These are phyloP conservation scores for Austrofundulus limnaeus DNA, from an alignment of 2,113 vertebrate genomes.

Conservation along the genomic window DNA sequence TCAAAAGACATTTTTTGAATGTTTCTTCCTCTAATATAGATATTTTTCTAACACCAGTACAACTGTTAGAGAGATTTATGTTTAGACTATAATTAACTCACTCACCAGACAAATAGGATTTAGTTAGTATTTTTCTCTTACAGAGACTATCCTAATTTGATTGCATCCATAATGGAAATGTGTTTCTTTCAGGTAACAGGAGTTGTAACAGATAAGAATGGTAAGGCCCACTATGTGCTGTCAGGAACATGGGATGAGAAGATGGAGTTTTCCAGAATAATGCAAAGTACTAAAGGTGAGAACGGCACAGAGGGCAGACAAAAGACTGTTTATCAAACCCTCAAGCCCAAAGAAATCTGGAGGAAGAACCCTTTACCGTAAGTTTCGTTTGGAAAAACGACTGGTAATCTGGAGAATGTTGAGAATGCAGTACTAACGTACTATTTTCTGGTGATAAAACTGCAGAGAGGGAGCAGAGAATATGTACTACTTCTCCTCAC, in stretches of 20 bases:
- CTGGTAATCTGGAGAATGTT: not conserved
- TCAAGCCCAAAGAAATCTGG: slow-evolving; percentile 90
- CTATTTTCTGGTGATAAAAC: slow-evolving; percentile 7
- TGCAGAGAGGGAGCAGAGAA: slow-evolving; percentile 90
- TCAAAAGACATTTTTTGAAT: no score
- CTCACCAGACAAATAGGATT: no score
- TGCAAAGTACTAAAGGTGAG: slow-evolving; percentile 79
- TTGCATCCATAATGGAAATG: not conserved
- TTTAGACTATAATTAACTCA: no score
- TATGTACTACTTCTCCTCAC: slow-evolving; percentile 96
- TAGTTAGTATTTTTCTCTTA: no score
- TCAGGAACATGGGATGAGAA: slow-evolving; percentile 97
- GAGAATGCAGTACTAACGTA: not conserved
- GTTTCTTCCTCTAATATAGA: no score
- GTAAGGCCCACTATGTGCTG: slow-evolving; percentile 90
- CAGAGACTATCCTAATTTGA: not conserved
- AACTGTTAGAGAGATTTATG: no score
- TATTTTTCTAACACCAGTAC: no score
- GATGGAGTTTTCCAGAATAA: slow-evolving; percentile 92
- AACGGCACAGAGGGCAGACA: slow-evolving; percentile 86
- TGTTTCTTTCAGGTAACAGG: slow-evolving; percentile 86
- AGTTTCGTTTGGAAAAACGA: slow-evolving; percentile 60
- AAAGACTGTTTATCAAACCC: slow-evolving; percentile 83
- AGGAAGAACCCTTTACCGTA: slow-evolving; percentile 91
- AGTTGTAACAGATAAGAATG: slow-evolving; percentile 88